Conservation (phyloP, 1,140 invertebrate species). For the Drosophila takahashii region DNA sequence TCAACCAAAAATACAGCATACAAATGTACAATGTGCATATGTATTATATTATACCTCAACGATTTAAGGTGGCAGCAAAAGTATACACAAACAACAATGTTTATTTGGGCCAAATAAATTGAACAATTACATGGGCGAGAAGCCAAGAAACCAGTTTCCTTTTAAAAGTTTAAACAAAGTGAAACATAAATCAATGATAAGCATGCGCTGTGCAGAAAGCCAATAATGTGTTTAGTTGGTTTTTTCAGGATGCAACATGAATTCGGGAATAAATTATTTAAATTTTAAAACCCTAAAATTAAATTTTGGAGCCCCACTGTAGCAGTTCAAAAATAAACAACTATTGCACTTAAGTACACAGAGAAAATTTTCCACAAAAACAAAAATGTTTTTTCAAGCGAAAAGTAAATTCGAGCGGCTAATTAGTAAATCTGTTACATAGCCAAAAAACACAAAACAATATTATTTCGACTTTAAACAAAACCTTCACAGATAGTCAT, state of each 20-base stretch:
- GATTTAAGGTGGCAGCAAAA: constrained; percentile 63
- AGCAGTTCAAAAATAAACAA: constrained; percentile 2
- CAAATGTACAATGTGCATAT: too few relatives aligned
- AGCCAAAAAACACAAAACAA: constrained; percentile 27
- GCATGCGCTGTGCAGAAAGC: constrained; percentile 1
- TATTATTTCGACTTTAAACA: constrained; percentile 23
- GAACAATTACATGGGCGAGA: constrained; percentile 65
- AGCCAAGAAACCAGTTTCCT: background rate
- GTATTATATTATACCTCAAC: constrained; percentile 32
- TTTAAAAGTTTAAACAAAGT: background rate
- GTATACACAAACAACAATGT: constrained; percentile 41
- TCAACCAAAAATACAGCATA: constrained; percentile 14
- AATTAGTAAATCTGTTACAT: constrained; percentile 74
- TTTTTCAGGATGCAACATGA: too few relatives aligned
- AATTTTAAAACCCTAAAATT: background rate
- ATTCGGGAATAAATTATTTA: background rate
- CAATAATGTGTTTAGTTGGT: background rate
- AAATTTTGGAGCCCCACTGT: background rate
- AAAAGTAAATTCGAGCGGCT: constrained; percentile 58
- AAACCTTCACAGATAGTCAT: constrained; percentile 5
- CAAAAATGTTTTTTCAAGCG: constrained; percentile 34
- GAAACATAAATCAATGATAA: constrained; percentile 1
- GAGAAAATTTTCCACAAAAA: background rate
- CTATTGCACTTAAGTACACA: background rate
- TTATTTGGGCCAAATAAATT: constrained; percentile 75